Base-by-base conservation (phyloP, 2,888 invertebrate genomes). In the Pediacus dermestoides region DNA sequence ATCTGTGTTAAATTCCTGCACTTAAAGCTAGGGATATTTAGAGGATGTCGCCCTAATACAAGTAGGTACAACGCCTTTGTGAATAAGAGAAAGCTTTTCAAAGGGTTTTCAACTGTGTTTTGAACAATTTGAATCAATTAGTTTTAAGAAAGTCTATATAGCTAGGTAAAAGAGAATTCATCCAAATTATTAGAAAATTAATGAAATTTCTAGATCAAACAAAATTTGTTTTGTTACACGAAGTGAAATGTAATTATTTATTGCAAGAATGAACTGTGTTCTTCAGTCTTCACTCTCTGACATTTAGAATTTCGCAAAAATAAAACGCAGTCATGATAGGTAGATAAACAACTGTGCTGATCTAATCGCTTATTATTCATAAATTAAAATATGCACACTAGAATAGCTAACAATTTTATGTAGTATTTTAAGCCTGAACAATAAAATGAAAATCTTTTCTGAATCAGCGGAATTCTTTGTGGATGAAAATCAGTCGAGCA, bases 1-100 rank as follows among this genome's bases (percentile, higher is more conserved):
- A 44, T 42, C 44, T 44, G 34, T 37, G 44, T 38, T 45, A 45
- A 45, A 45, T 45, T 42, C 41, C 45, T 45, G 28, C 28, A 45
- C 45, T 45, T 42, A 35, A 42, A 28, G 30, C 41, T 30, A 13
- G 32, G n/a, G 32, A 45, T 36, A 42, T 45, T 45, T 28, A 39
- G 30, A 18, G 34, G 30, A 44, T 44, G 41, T 44, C 33, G 39
- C 28, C 16, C 26, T 15, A 11, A 16, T n/a, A 8, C 11, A 37
- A 2, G n/a, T n/a, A n/a, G n/a, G 10, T 21, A 15, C 15, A 27
- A 30, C 30, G 30, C 39, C 39, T 35, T 35, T 35, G 35, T 30
- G 35, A 39, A 39, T 39, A 34, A 30, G 9, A 39, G n/a, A 34
- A 33, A 39, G 15, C 28, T 3, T 28, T 3, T 26, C 26, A 25